Conservation (phyloP, 2,113 vertebrate species). For the Gasterosteus nipponicus region DNA sequence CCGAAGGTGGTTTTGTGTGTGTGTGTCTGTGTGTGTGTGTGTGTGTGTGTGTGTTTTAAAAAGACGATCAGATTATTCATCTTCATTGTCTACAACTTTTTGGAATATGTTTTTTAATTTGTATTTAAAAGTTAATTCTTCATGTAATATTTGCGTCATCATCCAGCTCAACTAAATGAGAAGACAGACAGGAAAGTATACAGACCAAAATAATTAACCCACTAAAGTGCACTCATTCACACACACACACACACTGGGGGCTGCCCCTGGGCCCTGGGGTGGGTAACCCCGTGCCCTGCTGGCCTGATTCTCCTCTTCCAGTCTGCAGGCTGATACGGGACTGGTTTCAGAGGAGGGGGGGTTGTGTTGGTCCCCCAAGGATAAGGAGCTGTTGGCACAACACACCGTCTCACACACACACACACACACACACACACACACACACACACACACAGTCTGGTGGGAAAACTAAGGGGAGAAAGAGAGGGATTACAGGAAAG, state of each 20-base stretch:
- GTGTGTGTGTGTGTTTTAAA: no score
- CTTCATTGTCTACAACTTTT: no score
- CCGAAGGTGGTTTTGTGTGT: no score
- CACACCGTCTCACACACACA: constrained; percentile 4
- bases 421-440: constrained; percentile 22
- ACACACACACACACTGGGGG: neutral
- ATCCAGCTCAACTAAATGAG: no score
- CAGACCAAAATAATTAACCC: neutral
- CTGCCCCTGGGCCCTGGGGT: constrained; percentile 41
- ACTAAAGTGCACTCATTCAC: neutral
- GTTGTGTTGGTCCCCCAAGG: constrained; percentile 52
- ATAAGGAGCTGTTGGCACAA: constrained; percentile 64
- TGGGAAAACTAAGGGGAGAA: constrained; percentile 68
- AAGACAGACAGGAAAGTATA: neutral
- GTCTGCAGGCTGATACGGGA: constrained; percentile 48
- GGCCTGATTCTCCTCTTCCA: constrained; percentile 46
- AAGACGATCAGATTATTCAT: no score
- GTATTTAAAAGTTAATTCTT: no score
- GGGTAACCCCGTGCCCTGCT: constrained; percentile 55
- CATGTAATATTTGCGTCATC: no score
- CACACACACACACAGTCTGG: constrained; percentile 38
- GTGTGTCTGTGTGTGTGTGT: no score
- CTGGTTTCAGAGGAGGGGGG: constrained; percentile 41
- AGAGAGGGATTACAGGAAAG: constrained; percentile 72
- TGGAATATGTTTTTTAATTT: no score